These are phyloP conservation scores for Bellardia pandia DNA, from an alignment of 2,888 invertebrate genomes.

Conservation along the genomic window DNA sequence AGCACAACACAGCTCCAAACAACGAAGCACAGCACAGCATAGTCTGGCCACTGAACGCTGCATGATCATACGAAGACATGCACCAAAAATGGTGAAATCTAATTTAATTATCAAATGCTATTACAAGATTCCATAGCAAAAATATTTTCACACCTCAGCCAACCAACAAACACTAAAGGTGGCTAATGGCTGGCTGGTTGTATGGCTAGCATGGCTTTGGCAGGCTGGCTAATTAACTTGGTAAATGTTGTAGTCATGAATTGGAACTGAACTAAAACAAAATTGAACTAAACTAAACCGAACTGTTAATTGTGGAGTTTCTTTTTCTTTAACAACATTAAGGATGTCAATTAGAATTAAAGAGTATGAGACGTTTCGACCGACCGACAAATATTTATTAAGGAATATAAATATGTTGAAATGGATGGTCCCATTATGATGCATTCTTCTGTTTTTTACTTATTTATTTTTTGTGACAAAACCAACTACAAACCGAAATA, in stretches of 20 bases:
- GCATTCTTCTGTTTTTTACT: not conserved
- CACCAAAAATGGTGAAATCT: constrained; percentile 73
- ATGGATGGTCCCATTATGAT: constrained; percentile 36
- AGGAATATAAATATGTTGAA: constrained; percentile 24
- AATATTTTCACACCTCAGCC: constrained; percentile 74
- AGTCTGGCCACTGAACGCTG: constrained; percentile 50
- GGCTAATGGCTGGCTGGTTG: constrained; percentile 17
- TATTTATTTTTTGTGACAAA: constrained; percentile 20
- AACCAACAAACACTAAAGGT: constrained; percentile 48
- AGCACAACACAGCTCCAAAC: not conserved
- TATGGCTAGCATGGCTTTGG: constrained; percentile 2
- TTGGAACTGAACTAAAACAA: constrained; percentile 33
- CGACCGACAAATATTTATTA: constrained; percentile 33
- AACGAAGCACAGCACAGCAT: constrained; percentile 24
- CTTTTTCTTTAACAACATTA: not conserved
- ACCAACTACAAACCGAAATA: constrained; percentile 10
- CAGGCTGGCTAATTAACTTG: constrained; percentile 62
- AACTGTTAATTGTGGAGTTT: constrained; percentile 31
- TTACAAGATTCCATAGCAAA: constrained; percentile 73
- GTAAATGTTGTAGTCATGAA: constrained; percentile 62
- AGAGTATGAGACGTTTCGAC: not conserved
- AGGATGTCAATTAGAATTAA: constrained; percentile 47
- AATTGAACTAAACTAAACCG: constrained; percentile 31
- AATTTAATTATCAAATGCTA: constrained; percentile 75
- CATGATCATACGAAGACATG: constrained; percentile 57